phyloP scores from a whole-genome alignment of 2,888 invertebrate species.

The Lithophane ornitopus region DNA sequence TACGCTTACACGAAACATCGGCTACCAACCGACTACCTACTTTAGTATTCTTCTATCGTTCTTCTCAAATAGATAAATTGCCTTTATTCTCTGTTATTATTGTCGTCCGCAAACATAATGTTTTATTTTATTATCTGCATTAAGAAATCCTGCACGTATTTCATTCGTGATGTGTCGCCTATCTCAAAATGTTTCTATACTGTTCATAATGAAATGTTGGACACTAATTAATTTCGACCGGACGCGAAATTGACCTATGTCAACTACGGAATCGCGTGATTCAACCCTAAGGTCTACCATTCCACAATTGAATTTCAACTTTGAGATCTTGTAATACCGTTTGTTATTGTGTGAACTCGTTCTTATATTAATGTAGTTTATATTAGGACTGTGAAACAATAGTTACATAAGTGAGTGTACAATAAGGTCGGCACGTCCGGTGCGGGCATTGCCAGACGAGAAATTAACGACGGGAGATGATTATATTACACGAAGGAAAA shows the following conservation, averaged over 20 bases:
- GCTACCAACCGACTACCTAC: background rate
- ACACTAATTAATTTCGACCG: constrained; percentile 83
- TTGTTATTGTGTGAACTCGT: constrained; percentile 24
- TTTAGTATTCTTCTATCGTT: constrained; percentile 48
- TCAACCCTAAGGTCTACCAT: constrained; percentile 37
- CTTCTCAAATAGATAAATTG: constrained; percentile 46
- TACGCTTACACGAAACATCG: constrained; percentile 4
- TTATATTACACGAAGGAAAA: constrained; percentile 60
- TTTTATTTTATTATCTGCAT: constrained; percentile 59
- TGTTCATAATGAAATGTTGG: constrained; percentile 78
- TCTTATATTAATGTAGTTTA: constrained; percentile 27
- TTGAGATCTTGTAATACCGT: constrained; percentile 36
- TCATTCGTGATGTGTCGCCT: constrained; percentile 44
- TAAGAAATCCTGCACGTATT: constrained; percentile 56
- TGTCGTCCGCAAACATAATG: constrained; percentile 18
- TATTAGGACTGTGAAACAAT: constrained; percentile 69
- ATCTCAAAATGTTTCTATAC: constrained; percentile 52
- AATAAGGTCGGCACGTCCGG: constrained; percentile 82
- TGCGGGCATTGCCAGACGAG: constrained; percentile 58
- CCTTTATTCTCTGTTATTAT: constrained; percentile 53
- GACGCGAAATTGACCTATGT: constrained; percentile 82
- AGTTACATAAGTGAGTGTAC: constrained; percentile 75
- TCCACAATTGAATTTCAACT: constrained; percentile 43
- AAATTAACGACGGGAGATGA: constrained; percentile 70
- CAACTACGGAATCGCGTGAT: constrained; percentile 55